Percentiles rank a stretch among this genome's conserved stretches.
Evolutionary conservation across 2,888 invertebrate genomes (phyloP).

Genomic region (Tenthredo distinguenda): DNA sequence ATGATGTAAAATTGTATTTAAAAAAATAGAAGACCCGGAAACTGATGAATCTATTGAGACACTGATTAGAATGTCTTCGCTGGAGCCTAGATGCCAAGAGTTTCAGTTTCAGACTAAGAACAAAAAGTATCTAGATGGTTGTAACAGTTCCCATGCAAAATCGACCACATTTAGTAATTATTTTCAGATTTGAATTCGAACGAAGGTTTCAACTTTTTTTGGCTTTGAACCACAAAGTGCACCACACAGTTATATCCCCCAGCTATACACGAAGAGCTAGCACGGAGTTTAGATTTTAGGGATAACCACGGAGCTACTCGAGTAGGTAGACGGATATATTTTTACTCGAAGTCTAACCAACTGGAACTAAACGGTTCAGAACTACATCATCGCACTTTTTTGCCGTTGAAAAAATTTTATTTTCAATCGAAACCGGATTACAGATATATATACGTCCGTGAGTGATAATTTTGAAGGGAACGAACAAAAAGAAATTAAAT

Average conservation of each 20-base stretch:
- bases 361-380: neutral
- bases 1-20: neutral
- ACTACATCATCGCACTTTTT: neutral
- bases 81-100: too few relatives aligned
- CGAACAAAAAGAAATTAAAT: neutral
- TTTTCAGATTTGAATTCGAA: neutral
- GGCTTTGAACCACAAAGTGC: neutral
- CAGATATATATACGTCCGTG: too few relatives aligned
- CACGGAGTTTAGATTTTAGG: neutral
- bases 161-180: conserved; percentile 11
- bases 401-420: neutral
- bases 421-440: neutral
- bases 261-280: neutral
- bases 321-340: neutral
- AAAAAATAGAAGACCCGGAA: neutral
- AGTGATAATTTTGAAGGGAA: neutral
- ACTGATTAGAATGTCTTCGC: too few relatives aligned
- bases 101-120: neutral
- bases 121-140: neutral
- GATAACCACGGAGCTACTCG: neutral
- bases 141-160: conserved; percentile 33
- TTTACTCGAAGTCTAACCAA: neutral
- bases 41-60: neutral
- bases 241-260: neutral
- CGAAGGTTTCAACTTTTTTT: neutral